Base-by-base conservation (phyloP, 2,888 invertebrate species). In the Electrophaes corylata region DNA sequence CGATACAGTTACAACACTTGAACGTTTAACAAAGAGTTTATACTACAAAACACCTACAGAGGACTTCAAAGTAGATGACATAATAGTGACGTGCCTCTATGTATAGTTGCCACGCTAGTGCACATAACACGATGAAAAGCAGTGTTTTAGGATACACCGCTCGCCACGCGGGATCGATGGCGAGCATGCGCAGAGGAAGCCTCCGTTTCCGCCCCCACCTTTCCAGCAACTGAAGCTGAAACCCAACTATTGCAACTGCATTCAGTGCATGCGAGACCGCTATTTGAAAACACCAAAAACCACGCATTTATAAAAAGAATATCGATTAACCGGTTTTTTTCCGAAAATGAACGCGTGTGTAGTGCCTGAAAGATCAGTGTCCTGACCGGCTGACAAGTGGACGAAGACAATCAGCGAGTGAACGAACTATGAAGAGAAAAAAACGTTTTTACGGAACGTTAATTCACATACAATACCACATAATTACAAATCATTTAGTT, bases 401-500 rank as follows among this genome's bases (percentile, higher is more conserved):
- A 54, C 52, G 52, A 58, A 26, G 45, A 53, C 23, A 57, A 57
- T 45, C 49, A 35, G 45, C 52, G 46, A 53, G 58, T 65, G 29
- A 53, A 62, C 65, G 57, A 89, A 91, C 86, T 90, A 91, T 91
- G 91, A 91, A 86, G 91, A 91, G 79, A 73, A 91, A 90, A 88
- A 91, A 89, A 86, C 83, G 81, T 46, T 71, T 71, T 57, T 63
- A 72, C 70, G 75, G 68, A 76, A 78, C 74, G 72, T 75, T 72
- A 40, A 71, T 67, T 67, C 72, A 72, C 65, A 72, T 64, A 68
- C 72, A 68, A 66, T 72, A 73, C 67, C 71, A 75, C 60, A 70
- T 72, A 69, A 67, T 70, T 67, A 72, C 69, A 73, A 81, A 81
- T 70, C 68, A 80, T 76, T 82, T 79, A 72, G 79, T 80, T 80